Evolutionary conservation across 2,113 vertebrate genomes (phyloP), one percentile per base, ranked within the genome.

Genomic region (Muntiacus muntjak): DNA sequence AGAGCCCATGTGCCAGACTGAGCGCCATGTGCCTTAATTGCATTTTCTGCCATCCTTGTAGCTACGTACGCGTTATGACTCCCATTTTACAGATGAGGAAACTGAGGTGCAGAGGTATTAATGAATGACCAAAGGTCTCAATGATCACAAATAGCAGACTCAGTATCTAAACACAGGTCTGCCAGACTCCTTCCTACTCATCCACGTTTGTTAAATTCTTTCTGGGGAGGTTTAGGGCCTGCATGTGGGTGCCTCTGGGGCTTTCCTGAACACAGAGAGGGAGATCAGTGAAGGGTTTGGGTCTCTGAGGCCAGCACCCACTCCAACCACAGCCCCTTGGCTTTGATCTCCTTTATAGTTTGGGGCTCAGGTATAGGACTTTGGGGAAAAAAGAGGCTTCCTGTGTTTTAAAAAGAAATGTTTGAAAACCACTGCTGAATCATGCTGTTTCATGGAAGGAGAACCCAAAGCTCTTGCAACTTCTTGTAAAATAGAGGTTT

Each of bases 1-100:
- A 62, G 43, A 88, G 9, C 28, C 15, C 15, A 1, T 30, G 2
- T 45, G 16, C 17, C 84, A 57, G 6, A 23, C 52, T 7, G 4
- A n/a, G 50, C 26, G n/a, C 8, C 2, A 4, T 6, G 10, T 21
- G 12, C 17, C 33, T 58, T 88, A 2, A 17, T 0, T 12, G 1
- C 50, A 17, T 40, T 30, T 60, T 85, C 47, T 83, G 9, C 50
- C 6, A 0, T 21, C n/a, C n/a, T 25, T 16, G 10, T 6, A 25
- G 40, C 15, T 54, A 33, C 5, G 1, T 40, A 64, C 19, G 17
- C 10, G 25, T 33, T 60, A 10, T 45, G 8, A 36, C 2, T 58
- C 74, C 57, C 57, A 43, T 93, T 87, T 94, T 47, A 71, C 54
- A 71, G 71, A 55, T 57, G 14, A 47, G 23, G 16, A 93, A 64